Percentiles rank a stretch among this genome's conserved stretches.
These are phyloP conservation scores for Bombus terrestris DNA, from an alignment of 1,140 invertebrate species.

Conservation along the genomic window DNA sequence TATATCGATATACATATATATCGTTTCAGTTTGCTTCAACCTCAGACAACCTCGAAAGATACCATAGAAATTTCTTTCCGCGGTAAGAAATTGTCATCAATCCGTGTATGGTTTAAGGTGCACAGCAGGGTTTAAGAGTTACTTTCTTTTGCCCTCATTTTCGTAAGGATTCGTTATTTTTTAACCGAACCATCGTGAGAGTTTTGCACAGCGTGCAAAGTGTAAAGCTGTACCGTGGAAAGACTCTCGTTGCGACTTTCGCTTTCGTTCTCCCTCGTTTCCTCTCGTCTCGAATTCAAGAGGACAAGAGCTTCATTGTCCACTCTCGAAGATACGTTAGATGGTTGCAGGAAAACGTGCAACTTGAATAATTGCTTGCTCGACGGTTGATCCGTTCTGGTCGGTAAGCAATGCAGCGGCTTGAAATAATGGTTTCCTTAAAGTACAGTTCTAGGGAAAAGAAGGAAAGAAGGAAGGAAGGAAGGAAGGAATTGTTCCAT, in stretches of 20 bases:
- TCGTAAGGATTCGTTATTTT: conserved; percentile 34
- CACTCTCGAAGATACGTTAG: neutral
- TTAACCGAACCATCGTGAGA: conserved; percentile 36
- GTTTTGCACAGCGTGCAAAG: conserved; percentile 11
- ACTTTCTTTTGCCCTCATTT: neutral
- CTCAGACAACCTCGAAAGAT: conserved; percentile 42
- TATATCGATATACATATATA: neutral
- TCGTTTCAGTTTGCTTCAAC: neutral
- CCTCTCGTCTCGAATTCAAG: neutral
- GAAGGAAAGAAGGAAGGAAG: conserved; percentile 37
- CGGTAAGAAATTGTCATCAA: conserved; percentile 28
- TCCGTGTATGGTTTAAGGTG: neutral
- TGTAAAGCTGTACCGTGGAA: neutral
- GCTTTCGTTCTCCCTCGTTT: neutral
- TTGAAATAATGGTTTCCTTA: neutral
- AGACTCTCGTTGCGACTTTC: neutral
- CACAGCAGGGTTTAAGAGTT: neutral
- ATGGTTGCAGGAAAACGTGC: neutral
- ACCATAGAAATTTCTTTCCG: conserved; percentile 52
- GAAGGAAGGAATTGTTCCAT: conserved; percentile 54
- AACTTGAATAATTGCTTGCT: neutral
- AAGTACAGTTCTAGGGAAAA: conserved; percentile 19
- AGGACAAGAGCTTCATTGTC: neutral
- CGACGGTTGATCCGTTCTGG: neutral
- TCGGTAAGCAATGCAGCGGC: neutral